Conservation (phyloP, 2,113 vertebrate species). For the Sturnira hondurensis region DNA sequence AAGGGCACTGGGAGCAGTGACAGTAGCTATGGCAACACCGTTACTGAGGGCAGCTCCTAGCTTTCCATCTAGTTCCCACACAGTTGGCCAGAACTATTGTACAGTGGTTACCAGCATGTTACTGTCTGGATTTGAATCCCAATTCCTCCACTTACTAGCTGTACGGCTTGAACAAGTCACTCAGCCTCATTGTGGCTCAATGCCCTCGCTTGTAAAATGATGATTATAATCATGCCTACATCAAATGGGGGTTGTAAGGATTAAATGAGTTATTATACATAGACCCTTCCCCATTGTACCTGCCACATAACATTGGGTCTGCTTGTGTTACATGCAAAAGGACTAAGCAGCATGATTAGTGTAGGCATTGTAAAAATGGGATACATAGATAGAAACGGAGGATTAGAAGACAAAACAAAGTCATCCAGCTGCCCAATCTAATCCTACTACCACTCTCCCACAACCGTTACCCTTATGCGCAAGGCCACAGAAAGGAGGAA, state of each 20-base stretch:
- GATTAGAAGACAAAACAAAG: background rate
- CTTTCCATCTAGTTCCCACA: background rate
- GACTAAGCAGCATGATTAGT: background rate
- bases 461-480: background rate
- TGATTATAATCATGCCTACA: background rate
- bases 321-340: background rate
- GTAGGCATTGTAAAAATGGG: background rate
- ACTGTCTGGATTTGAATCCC: background rate
- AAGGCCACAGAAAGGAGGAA: background rate
- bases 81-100: background rate
- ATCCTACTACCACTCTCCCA: background rate
- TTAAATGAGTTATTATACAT: background rate
- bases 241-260: background rate
- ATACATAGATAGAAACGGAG: background rate
- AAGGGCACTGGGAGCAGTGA: background rate
- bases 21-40: background rate
- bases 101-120: background rate
- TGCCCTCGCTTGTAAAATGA: background rate
- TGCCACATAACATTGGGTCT: background rate
- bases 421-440: background rate
- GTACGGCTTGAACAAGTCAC: background rate
- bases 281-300: background rate
- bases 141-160: background rate
- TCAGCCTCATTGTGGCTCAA: background rate
- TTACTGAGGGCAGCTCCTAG: background rate